These are phyloP conservation scores for Ailurus styani DNA, from an alignment of 2,113 vertebrate species.

Conservation along the genomic window DNA sequence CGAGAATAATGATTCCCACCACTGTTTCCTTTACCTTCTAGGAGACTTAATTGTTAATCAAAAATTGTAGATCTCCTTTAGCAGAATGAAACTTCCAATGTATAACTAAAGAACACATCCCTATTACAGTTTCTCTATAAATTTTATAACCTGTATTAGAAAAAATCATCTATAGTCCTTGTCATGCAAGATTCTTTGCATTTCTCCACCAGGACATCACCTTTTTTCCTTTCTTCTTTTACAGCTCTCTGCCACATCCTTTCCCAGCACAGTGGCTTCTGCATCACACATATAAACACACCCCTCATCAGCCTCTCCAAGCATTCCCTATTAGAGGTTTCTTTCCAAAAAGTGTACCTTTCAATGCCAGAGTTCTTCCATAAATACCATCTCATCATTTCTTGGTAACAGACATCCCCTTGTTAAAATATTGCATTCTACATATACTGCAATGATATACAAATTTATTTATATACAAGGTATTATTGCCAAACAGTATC, in stretches of 20 bases:
- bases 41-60: neutral
- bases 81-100: neutral
- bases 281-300: neutral
- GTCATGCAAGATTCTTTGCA: neutral
- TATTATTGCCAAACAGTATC: neutral
- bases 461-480: neutral
- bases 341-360: neutral
- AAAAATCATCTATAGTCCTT: neutral
- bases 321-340: neutral
- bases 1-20: neutral
- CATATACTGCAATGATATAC: neutral
- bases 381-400: neutral
- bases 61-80: neutral
- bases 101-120: neutral
- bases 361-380: neutral
- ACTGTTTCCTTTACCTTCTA: neutral
- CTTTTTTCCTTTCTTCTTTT: neutral
- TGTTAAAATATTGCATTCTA: constrained; percentile 11
- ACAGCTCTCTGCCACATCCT: neutral
- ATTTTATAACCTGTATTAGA: neutral
- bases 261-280: neutral
- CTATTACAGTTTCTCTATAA: neutral
- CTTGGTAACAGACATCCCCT: neutral
- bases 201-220: neutral
- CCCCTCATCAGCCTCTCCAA: neutral